phyloP scores from a whole-genome alignment of 1,140 invertebrate genomes.

The Harpegnathos saltator region DNA sequence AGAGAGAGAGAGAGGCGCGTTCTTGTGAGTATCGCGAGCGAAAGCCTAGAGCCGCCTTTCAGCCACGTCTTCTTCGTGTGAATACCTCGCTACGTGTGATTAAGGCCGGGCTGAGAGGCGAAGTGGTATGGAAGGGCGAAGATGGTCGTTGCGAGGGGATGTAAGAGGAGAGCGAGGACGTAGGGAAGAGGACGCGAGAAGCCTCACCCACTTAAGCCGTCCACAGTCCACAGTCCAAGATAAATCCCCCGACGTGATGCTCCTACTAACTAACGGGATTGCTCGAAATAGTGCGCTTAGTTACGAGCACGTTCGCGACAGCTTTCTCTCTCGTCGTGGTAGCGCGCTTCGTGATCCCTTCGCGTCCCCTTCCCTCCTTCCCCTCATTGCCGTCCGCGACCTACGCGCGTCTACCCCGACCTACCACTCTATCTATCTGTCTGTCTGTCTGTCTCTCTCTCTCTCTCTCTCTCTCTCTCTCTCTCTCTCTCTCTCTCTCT shows the following conservation, averaged over 20 bases:
- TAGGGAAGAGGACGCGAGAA: constrained; percentile 17
- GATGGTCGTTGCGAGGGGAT: not conserved
- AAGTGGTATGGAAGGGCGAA: not conserved
- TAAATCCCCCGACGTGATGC: constrained; percentile 79
- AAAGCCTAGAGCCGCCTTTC: constrained; percentile 19
- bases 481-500: not conserved
- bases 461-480: not conserved
- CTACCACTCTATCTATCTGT: constrained; percentile 10
- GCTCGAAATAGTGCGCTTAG: constrained; percentile 74
- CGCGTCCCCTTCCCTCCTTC: not conserved
- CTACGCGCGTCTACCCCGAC: no score
- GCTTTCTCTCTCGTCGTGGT: constrained; percentile 14
- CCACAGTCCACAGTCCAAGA: constrained; percentile 73
- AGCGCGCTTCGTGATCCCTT: constrained; percentile 12
- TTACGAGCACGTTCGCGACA: constrained; percentile 47
- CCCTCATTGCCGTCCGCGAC: no score
- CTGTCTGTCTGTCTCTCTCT: not conserved
- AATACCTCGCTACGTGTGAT: constrained; percentile 55
- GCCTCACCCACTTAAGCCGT: constrained; percentile 72
- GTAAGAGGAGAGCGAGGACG: constrained; percentile 45
- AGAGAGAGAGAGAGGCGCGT: no score
- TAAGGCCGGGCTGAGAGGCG: constrained; percentile 23
- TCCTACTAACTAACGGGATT: constrained; percentile 78
- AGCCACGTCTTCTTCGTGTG: constrained; percentile 34
- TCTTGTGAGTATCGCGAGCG: not conserved